A percentile compares a stretch with the other conserved stretches of the same genome.
Conservation (phyloP, 2,888 invertebrate genomes). For the Chrysomela aeneicollis region DNA sequence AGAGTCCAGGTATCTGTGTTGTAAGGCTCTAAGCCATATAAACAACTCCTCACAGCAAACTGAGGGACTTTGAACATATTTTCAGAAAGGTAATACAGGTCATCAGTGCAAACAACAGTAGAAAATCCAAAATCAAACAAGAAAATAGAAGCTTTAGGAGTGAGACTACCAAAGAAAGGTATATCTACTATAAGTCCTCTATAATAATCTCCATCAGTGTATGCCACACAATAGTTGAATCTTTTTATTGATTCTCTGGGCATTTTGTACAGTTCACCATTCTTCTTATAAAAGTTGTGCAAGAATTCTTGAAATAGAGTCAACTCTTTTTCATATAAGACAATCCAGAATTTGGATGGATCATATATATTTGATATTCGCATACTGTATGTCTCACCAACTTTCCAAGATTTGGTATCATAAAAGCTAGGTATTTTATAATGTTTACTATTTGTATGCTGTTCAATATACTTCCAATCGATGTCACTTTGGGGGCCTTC, state of each 20-base stretch:
- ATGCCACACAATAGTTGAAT: conserved; percentile 32
- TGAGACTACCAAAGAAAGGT: conserved; percentile 20
- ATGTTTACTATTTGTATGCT: conserved; percentile 23
- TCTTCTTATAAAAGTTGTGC: conserved; percentile 25
- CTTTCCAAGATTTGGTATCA: conserved; percentile 31
- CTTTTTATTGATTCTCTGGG: conserved; percentile 19
- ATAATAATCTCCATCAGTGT: conserved; percentile 28
- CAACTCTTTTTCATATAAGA: conserved; percentile 31
- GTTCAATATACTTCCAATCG: conserved; percentile 26
- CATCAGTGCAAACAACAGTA: conserved; percentile 15
- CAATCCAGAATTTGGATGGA: conserved; percentile 39
- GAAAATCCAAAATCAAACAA: conserved; percentile 36
- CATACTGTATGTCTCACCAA: conserved; percentile 31
- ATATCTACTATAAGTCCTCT: conserved; percentile 35
- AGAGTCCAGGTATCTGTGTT: conserved; percentile 27
- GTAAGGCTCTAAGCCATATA: conserved; percentile 29
- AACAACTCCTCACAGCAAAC: conserved; percentile 34
- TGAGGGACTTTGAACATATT: conserved; percentile 29
- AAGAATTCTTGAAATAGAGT: conserved; percentile 31
- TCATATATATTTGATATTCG: conserved; percentile 35
- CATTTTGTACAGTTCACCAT: conserved; percentile 31
- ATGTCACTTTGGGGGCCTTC: conserved; percentile 5
- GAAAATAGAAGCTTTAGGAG: conserved; percentile 26
- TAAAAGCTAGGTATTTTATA: conserved; percentile 34
- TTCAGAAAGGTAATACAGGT: conserved; percentile 31